phyloP scores from a whole-genome alignment of 2,888 invertebrate species.

The Lithophane socia region DNA sequence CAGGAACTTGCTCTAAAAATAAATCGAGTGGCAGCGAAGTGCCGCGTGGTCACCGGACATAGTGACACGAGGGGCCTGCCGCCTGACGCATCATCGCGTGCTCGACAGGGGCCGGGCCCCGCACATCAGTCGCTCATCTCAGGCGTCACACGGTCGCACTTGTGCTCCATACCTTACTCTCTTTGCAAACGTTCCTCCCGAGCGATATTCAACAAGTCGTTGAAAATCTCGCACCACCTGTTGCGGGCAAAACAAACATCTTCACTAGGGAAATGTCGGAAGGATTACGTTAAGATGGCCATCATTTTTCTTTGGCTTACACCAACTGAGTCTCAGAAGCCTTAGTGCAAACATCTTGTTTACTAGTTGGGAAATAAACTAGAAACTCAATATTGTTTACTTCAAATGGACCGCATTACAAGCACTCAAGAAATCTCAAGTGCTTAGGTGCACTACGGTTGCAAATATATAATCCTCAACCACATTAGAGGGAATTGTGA shows the following conservation, averaged over 20 bases:
- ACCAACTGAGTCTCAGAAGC: constrained; percentile 9
- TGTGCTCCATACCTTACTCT: constrained; percentile 19
- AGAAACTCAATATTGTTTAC: constrained; percentile 45
- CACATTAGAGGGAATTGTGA: background rate
- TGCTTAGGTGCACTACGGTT: constrained; percentile 2
- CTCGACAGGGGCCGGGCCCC: constrained; percentile 62
- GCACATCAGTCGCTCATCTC: constrained; percentile 29
- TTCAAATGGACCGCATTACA: constrained; percentile 41
- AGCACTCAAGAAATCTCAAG: constrained; percentile 16
- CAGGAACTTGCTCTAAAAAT: constrained; percentile 73
- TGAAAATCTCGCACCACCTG: constrained; percentile 53
- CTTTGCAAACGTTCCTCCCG: constrained; percentile 27
- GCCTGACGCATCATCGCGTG: constrained; percentile 51
- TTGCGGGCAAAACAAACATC: constrained; percentile 44
- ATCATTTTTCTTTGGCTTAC: constrained; percentile 35
- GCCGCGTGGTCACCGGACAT: constrained; percentile 67
- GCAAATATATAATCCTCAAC: constrained; percentile 4
- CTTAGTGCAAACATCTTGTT: constrained; percentile 17
- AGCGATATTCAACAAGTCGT: constrained; percentile 53
- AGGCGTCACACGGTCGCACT: constrained; percentile 8
- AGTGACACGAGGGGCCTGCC: constrained; percentile 60
- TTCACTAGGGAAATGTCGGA: constrained; percentile 33
- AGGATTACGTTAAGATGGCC: constrained; percentile 29
- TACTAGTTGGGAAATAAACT: constrained; percentile 34
- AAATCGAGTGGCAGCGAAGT: constrained; percentile 69